Conservation (phyloP, 53 echinoderm and acorn worm species). For the Holothuria leucospilota region DNA sequence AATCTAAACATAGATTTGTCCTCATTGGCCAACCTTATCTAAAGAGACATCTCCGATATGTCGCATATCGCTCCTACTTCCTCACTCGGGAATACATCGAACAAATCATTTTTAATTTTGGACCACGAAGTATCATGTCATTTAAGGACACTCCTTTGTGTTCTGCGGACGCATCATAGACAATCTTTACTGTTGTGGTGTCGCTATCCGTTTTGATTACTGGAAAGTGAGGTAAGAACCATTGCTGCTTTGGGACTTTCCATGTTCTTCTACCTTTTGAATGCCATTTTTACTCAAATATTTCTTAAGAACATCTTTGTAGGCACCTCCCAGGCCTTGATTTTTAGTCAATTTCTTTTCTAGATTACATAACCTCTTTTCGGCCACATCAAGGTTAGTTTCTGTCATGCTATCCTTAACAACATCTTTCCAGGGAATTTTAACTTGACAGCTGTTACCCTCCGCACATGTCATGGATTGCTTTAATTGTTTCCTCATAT, state of each 20-base stretch:
- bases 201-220: conserved; percentile 22
- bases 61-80: not conserved
- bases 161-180: not conserved
- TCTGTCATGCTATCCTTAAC: not conserved
- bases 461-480: too few species aligned
- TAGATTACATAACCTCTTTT: not conserved
- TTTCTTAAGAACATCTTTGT: conserved; percentile 1
- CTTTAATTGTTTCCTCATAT: not conserved
- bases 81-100: too few species aligned
- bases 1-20: conserved; percentile 10
- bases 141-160: not conserved
- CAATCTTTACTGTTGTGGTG: conserved; percentile 16
- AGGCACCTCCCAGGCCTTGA: not conserved
- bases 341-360: not conserved
- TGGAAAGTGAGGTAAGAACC: conserved; percentile 46
- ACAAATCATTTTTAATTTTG: conserved; percentile 1
- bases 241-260: not conserved
- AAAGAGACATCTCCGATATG: conserved; percentile 19
- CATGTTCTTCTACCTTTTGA: not conserved
- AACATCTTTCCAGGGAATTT: not conserved
- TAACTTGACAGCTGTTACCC: not conserved
- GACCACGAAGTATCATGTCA: conserved; percentile 9
- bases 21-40: conserved; percentile 2
- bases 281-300: conserved; percentile 41
- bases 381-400: not conserved